Percentiles rank a stretch among this genome's conserved stretches.
Evolutionary conservation across 2,797 vertebrate genomes (phyloP).

Genomic region (Sebastes hopkinsi): DNA sequence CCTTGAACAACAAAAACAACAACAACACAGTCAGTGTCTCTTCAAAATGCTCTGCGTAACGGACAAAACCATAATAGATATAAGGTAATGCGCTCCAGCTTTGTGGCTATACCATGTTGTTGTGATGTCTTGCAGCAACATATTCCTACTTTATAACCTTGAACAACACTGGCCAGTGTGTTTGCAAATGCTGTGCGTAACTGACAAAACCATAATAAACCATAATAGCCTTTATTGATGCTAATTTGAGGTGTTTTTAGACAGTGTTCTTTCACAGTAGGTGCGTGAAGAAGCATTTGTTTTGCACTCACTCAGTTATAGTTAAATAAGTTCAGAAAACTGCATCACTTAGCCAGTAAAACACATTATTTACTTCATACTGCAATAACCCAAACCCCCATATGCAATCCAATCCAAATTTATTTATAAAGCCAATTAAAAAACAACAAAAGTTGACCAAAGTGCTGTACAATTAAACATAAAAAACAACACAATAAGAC

Average conservation of each 20-base stretch:
- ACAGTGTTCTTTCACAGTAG: background rate
- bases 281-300: background rate
- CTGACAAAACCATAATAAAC: background rate
- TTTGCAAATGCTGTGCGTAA: background rate
- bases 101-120: constrained; percentile 50
- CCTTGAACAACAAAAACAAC: no score
- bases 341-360: background rate
- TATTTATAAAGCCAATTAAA: no score
- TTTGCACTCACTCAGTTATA: background rate
- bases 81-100: constrained; percentile 12
- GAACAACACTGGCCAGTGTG: background rate
- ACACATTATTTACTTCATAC: background rate
- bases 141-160: constrained; percentile 25
- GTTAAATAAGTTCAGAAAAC: background rate
- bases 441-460: no score
- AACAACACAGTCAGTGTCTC: no score
- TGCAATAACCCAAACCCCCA: background rate
- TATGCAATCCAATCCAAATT: background rate
- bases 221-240: background rate
- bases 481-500: no score
- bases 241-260: background rate
- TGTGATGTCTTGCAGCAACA: constrained; percentile 54
- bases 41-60: no score
- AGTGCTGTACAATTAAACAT: no score
- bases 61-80: no score